Percentiles rank a stretch among this genome's conserved stretches.
These are phyloP conservation scores for Sebastes minor DNA, from an alignment of 2,797 vertebrate genomes.

Conservation along the genomic window DNA sequence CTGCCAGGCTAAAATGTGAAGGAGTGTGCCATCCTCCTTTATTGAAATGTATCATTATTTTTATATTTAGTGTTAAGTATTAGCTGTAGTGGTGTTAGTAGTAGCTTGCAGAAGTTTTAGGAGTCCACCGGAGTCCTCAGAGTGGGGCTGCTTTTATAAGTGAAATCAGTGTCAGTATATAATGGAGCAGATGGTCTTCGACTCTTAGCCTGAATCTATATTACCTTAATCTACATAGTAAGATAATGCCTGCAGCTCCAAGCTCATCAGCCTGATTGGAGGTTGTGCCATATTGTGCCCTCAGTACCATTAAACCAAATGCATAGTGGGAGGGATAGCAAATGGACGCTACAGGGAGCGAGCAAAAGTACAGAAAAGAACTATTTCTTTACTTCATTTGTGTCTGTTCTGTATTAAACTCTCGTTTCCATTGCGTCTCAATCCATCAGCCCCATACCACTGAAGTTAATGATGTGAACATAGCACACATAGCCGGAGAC, in stretches of 20 bases:
- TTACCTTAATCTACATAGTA: constrained; percentile 4
- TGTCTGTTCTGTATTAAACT: constrained; percentile 26
- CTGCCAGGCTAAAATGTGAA: neutral
- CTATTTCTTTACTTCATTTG: constrained; percentile 20
- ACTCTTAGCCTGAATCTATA: neutral
- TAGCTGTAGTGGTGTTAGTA: too few relatives aligned
- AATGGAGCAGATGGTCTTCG: constrained; percentile 11
- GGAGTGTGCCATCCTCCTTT: neutral
- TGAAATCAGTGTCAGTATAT: neutral
- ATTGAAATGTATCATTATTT: neutral
- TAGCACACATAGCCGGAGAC: constrained; percentile 15
- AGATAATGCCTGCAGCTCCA: constrained; percentile 1
- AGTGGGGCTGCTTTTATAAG: neutral
- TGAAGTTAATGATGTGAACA: constrained; percentile 50
- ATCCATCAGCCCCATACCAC: constrained; percentile 39
- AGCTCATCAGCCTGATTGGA: neutral
- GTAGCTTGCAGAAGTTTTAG: neutral
- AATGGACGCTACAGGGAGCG: constrained; percentile 16
- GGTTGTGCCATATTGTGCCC: neutral
- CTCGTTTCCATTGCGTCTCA: constrained; percentile 15
- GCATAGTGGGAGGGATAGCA: neutral
- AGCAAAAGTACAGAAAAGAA: constrained; percentile 15
- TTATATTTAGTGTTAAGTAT: neutral
- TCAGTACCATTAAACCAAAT: constrained; percentile 17
- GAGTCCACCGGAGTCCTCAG: neutral